Conservation (phyloP, 1,140 invertebrate species). For the Caligus rogercresseyi region DNA sequence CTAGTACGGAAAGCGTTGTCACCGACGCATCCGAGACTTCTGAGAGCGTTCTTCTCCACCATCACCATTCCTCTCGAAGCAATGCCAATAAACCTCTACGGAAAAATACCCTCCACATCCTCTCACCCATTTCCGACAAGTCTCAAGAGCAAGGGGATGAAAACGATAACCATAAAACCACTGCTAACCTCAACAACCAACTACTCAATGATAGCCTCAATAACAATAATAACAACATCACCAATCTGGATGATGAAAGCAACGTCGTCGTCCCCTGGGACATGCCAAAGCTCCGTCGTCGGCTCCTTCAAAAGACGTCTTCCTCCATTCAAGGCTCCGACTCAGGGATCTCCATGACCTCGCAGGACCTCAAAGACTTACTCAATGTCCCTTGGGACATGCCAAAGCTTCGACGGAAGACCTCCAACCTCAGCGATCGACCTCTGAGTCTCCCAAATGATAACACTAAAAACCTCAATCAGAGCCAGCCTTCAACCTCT, state of each 20-base stretch:
- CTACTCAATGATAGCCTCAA: neutral
- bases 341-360: slow-evolving; percentile 9
- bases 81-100: neutral
- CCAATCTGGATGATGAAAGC: neutral
- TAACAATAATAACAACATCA: neutral
- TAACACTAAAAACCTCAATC: neutral
- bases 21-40: neutral
- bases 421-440: neutral
- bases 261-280: neutral
- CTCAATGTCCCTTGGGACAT: slow-evolving; percentile 20
- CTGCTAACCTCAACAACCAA: neutral
- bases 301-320: neutral
- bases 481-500: neutral
- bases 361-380: slow-evolving; percentile 3
- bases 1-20: neutral
- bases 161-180: neutral
- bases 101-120: slow-evolving; percentile 14
- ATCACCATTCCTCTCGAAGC: neutral
- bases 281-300: slow-evolving; percentile 16
- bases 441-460: neutral
- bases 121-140: slow-evolving; percentile 19
- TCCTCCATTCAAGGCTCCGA: slow-evolving; percentile 9
- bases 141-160: slow-evolving; percentile 12
- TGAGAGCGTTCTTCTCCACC: neutral
- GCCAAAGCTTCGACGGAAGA: slow-evolving; percentile 16